Base-by-base conservation (phyloP, 2,113 vertebrate genomes). In the Bos indicus region DNA sequence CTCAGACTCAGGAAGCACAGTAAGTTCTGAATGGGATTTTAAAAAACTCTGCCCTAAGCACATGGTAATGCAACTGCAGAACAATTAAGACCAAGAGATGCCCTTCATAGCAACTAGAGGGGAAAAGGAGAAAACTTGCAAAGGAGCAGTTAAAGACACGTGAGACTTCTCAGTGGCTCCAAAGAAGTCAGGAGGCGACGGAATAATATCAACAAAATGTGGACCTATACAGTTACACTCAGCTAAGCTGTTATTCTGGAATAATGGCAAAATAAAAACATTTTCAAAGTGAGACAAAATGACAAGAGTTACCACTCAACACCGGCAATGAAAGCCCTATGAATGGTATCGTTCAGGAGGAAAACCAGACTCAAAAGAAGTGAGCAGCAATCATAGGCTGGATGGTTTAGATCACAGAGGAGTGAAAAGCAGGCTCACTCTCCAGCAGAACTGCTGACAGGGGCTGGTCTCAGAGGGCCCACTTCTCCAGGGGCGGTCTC, bases 211-310 rank as follows among this genome's bases (percentile, higher is more conserved):
- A 23, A 51, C 23, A 54, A 87, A 26, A 54, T 8, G 10, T 85
- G 48, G 40, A 25, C 14, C 36, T 33, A 30, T 25, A 74, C 14
- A 81, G 40, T 43, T 51, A 64, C 40, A 90, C 43, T 9, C 83
- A 67, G 30, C 40, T 77, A 86, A 77, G n/a, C 40, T 88, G 54
- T 81, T 19, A 57, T 17, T 82, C 64, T 89, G 67, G n/a, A 64
- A 89, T 46, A 43, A 74, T 15, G 59, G n/a, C 8, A 77, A 95
- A 93, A 78, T 16, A 54, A 94, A 90, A 77, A 33, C 86, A 78
- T 54, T 60, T 62, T 96, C 30, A 84, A 88, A 91, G 36, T 91
- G 46, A 81, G 43, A 51, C 16, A 51, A 74, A 33, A 78, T 28
- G 74, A 92, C 46, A 64, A 90, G 17, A 33, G 60, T 83, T 54